Base-by-base conservation (phyloP, 2,797 vertebrate genomes). In the Iguana delicatissima region DNA sequence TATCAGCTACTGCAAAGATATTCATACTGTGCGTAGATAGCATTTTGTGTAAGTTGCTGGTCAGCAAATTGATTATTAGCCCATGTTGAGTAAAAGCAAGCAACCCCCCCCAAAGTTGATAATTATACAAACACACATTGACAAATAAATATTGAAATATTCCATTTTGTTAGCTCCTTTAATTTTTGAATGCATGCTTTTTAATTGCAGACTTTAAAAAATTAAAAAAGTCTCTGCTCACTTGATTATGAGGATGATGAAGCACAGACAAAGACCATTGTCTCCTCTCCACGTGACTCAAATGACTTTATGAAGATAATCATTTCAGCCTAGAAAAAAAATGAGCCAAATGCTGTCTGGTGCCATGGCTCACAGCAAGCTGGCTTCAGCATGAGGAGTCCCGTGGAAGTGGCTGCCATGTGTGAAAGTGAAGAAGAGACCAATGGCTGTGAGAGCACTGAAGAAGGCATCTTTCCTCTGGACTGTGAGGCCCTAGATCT, bases 221-320 rank as follows among this genome's bases (percentile, higher is more conserved):
- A 97, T 94, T 97, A 97, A n/a, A 98, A 97, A 96, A 98, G 97
- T 95, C 97, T 98, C 89, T 97, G 97, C 91, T 97, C 97, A 59
- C 97, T 98, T 26, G 96, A 97, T 93, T 97, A 96, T 79, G 96
- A 97, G 95, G 97, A 96, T 8, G 94, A 96, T 20, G 97, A 97
- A 89, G 90, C 96, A 12, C 95, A 96, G 87, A 97, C 94, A 93
- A 97, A 97, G 96, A 97, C 93, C 14, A 97, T 97, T 29, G 97
- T 96, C 91, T 97, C 97, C 85, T 97, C 97, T 24, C 97, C 96
- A 0, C 95, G 97, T 90, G 97, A 97, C 96, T 97, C 97, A 0
- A 96, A 89, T 59, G 96, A 96, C 93, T 95, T 96, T 46, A 92
- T 93, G 94, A 96, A 94, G 92, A 94, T 95, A 89, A 92, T 94